Evolutionary conservation across 2,888 invertebrate species (phyloP).

Genomic region (Trilocha varians): DNA sequence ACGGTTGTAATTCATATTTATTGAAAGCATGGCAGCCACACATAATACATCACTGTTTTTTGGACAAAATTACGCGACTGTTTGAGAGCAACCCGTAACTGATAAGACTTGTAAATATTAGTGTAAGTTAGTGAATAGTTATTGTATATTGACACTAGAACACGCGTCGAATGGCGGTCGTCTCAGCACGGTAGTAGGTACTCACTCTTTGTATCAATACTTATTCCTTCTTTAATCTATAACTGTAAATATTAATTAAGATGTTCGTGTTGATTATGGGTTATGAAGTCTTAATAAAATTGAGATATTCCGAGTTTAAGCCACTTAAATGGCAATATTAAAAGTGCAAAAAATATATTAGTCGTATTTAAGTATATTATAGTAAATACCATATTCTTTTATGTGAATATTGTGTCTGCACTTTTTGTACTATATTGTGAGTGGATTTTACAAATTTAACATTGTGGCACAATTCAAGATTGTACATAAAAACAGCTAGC

Average conservation of each 20-base stretch:
- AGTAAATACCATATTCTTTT: conserved; percentile 53
- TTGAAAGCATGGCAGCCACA: background rate
- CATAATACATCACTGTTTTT: background rate
- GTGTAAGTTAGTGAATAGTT: conserved; percentile 22
- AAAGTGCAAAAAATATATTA: conserved; percentile 64
- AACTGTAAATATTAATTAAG: conserved; percentile 59
- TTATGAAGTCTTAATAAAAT: conserved; percentile 68
- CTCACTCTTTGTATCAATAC: conserved; percentile 52
- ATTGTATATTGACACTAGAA: conserved; percentile 30
- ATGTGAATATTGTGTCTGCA: conserved; percentile 67
- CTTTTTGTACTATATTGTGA: conserved; percentile 61
- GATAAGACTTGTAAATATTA: conserved; percentile 31
- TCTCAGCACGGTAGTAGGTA: conserved; percentile 13
- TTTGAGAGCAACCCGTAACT: background rate
- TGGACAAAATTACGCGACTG: background rate
- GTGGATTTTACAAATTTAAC: conserved; percentile 47
- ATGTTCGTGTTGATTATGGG: conserved; percentile 54
- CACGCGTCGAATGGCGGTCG: conserved; percentile 29
- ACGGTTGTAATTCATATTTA: no score
- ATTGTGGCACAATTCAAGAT: conserved; percentile 66
- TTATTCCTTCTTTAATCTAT: conserved; percentile 43
- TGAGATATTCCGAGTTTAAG: conserved; percentile 71
- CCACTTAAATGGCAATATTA: conserved; percentile 62
- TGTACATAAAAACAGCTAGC: conserved; percentile 65
- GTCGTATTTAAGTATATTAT: conserved; percentile 60